A percentile compares a stretch with the other conserved stretches of the same genome.
Conservation (phyloP, 2,797 vertebrate species). For the Cephalopachus bancanus region DNA sequence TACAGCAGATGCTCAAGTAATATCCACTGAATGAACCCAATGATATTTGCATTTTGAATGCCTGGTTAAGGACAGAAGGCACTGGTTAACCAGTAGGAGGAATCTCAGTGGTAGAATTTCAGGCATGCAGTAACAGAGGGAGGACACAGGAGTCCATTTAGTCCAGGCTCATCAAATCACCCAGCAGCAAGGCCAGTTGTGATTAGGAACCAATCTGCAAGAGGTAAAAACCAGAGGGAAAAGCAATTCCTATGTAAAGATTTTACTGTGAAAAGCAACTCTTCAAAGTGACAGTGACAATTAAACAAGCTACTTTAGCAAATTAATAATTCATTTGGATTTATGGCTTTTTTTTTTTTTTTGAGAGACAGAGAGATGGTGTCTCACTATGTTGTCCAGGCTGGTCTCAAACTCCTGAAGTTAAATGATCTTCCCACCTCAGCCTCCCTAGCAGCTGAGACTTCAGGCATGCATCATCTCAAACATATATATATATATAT, state of each 20-base stretch:
- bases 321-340: neutral
- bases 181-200: neutral
- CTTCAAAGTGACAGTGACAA: neutral
- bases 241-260: neutral
- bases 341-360: neutral
- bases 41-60: neutral
- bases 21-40: neutral
- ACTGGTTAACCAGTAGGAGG: neutral
- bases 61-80: neutral
- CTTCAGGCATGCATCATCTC: neutral
- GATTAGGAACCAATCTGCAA: neutral
- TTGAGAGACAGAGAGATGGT: neutral
- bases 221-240: neutral
- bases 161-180: neutral
- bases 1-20: neutral
- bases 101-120: neutral
- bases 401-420: neutral
- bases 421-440: neutral
- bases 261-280: neutral
- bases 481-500: neutral
- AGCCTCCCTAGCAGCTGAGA: neutral
- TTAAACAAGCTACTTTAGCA: neutral
- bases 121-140: neutral
- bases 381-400: neutral
- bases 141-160: neutral